A percentile compares a stretch with the other conserved stretches of the same genome.
Conservation (phyloP, 2,797 vertebrate species). For the Euphonia xanthogaster region DNA sequence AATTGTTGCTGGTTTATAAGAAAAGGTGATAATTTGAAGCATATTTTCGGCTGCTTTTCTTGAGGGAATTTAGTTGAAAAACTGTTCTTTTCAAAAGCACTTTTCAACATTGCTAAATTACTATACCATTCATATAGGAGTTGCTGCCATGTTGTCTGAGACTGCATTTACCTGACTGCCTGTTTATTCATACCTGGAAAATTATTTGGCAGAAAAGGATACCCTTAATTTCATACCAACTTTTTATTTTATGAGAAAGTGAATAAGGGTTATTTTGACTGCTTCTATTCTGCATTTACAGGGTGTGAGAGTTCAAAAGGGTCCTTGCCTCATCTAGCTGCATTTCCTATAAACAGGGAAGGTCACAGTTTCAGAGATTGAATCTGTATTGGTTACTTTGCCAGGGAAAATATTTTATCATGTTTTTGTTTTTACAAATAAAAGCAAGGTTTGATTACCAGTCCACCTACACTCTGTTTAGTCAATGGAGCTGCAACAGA, state of each 20-base stretch:
- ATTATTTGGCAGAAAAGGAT: not conserved
- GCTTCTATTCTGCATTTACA: not conserved
- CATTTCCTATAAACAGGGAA: not conserved
- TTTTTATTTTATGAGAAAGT: not conserved
- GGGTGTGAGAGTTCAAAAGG: not conserved
- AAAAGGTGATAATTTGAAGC: constrained; percentile 25
- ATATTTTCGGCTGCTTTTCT: not conserved
- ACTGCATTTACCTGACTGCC: not conserved
- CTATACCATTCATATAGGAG: not conserved
- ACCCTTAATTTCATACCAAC: not conserved
- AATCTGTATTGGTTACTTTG: not conserved
- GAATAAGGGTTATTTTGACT: not conserved
- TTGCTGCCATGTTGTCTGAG: not conserved
- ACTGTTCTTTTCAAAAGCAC: not conserved
- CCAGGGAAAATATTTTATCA: not conserved
- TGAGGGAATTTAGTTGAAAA: not conserved
- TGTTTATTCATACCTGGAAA: not conserved
- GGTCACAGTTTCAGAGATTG: not conserved
- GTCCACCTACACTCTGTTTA: not conserved
- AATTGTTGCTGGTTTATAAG: not conserved
- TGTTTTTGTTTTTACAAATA: not conserved
- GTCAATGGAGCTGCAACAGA: not conserved
- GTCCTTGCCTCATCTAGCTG: not conserved
- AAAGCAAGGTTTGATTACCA: not conserved
- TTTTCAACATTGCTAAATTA: not conserved